Percentiles rank a stretch among this genome's conserved stretches.
Conservation (phyloP, 1,140 invertebrate genomes). For the Artemia franciscana region DNA sequence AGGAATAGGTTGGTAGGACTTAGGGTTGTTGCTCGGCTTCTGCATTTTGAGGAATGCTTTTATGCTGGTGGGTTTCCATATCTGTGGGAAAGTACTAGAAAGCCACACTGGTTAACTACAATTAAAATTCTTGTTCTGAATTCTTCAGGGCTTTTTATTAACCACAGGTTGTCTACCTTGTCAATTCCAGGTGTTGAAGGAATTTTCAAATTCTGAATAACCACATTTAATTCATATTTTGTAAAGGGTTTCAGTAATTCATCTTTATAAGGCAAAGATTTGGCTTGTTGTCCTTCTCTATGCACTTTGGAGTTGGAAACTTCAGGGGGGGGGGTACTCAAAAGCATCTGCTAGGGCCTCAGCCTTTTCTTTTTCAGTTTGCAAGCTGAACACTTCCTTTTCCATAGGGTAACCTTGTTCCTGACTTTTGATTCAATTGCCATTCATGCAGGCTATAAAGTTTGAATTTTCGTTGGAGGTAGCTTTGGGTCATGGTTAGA, state of each 20-base stretch:
- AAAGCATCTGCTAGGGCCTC: not conserved
- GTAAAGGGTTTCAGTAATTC: not conserved
- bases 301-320: not conserved
- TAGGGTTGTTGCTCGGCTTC: not conserved
- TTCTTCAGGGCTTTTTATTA: not conserved
- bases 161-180: not conserved
- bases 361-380: not conserved
- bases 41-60: not conserved
- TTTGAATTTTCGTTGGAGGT: not conserved
- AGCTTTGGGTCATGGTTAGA: not conserved
- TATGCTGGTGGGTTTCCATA: not conserved
- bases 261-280: not conserved
- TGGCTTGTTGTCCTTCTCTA: not conserved
- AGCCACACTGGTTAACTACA: not conserved
- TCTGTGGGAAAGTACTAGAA: not conserved
- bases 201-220: not conserved
- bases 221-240: not conserved
- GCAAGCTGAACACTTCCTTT: too few species aligned
- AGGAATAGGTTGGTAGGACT: not conserved
- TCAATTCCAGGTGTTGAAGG: not conserved
- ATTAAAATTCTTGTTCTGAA: not conserved
- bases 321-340: not conserved
- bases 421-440: not conserved
- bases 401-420: too few species aligned
- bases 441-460: not conserved